These are phyloP conservation scores for Lagria hirta DNA, from an alignment of 2,888 invertebrate species.

Conservation along the genomic window DNA sequence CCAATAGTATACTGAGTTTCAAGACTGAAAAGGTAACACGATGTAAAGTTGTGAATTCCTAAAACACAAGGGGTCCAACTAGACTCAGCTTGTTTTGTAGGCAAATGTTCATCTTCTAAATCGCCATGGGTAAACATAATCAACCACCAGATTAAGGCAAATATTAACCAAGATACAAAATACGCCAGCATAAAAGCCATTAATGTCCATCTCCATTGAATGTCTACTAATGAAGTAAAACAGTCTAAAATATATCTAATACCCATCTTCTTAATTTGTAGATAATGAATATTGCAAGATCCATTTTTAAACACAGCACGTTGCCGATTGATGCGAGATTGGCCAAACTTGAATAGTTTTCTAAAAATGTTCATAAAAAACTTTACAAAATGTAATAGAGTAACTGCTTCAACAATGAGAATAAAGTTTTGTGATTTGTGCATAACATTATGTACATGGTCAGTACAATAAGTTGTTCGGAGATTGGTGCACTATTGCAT, in stretches of 20 bases:
- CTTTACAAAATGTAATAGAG: too few species aligned
- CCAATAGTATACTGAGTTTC: conserved; percentile 96
- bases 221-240: conserved; percentile 89
- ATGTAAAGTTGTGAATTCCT: conserved; percentile 83
- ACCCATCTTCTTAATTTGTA: conserved; percentile 75
- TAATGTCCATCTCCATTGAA: conserved; percentile 94
- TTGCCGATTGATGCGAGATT: conserved; percentile 64
- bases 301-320: conserved; percentile 93
- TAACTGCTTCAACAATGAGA: too few species aligned
- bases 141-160: conserved; percentile 93
- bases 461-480: too few species aligned
- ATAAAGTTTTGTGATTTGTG: too few species aligned
- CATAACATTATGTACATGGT: too few species aligned
- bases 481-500: too few species aligned
- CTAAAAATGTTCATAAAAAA: too few species aligned
- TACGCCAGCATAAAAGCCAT: conserved; percentile 87
- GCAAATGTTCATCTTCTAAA: conserved; percentile 64
- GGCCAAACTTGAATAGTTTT: conserved; percentile 2
- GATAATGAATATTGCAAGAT: conserved; percentile 91
- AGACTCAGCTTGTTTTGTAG: conserved; percentile 56
- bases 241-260: conserved; percentile 77
- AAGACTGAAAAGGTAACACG: conserved; percentile 92
- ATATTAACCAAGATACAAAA: conserved; percentile 88
- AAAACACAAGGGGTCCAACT: conserved; percentile 77
- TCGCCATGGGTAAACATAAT: conserved; percentile 93